Evolutionary conservation across 1,140 invertebrate genomes (phyloP), one percentile per base, ranked within the genome.

Genomic region (Drosophila gunungcola): DNA sequence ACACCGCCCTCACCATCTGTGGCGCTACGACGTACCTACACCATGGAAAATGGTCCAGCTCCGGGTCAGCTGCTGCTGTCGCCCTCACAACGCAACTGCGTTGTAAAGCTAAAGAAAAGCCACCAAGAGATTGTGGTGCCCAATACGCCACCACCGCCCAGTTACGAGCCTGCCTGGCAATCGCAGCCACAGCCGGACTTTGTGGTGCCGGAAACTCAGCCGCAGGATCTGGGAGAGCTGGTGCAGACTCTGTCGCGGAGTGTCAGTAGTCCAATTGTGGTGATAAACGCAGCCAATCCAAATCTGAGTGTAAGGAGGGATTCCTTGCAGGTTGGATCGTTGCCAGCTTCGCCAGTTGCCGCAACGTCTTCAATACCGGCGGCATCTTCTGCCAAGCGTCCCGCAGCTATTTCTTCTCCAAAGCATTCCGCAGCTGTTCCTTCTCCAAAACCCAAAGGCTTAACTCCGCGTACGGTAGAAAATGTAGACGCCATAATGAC

Each of bases 201-300:
- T 29, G 42, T 69, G 21, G 76, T 83, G n/a, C 83, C 84, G 13
- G 83, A 88, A 77, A 70, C 83, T n/a, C 84, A 83, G 29, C 48
- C 68, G 5, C 52, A 63, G 27, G 49, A 58, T 16, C 38, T 65
- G 13, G 64, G 27, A 5, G 43, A 61, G 58, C 25, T 68, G 32
- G 65, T 77, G 11, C 62, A 80, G 3, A 73, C 57, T 48, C 42
- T 77, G 4, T 75, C 73, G 3, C 48, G 39, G 4, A 79, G 65
- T 49, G 38, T 12, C 27, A 52, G 39, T 34, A 11, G 55, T n/a
- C 62, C 62, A 25, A 64, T 64, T 16, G 62, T 64, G 21, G 62
- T 64, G 13, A 62, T 62, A 36, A 64, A 64, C 13, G 12, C 62
- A n/a, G 1, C n/a, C 0, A 64, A 13, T 16, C 3, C 34, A 3